phyloP scores from a whole-genome alignment of 1,140 invertebrate genomes.

The Pseudomyrmex flavicornis region DNA sequence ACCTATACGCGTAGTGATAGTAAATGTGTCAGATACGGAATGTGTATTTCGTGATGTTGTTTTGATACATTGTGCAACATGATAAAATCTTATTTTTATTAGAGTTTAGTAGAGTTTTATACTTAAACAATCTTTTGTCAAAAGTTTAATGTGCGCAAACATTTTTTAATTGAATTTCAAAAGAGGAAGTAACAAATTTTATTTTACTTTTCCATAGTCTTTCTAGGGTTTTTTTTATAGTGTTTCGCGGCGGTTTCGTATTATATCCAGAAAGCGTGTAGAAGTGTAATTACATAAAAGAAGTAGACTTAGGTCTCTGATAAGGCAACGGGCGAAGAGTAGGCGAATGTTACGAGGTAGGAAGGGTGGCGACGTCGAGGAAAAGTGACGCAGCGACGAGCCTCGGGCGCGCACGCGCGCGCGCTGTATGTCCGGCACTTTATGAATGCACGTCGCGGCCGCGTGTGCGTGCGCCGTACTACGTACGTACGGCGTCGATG shows the following conservation, averaged over 20 bases:
- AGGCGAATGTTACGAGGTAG: conserved; percentile 35
- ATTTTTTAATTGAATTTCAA: conserved; percentile 30
- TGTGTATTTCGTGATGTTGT: too few species aligned
- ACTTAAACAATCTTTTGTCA: too few species aligned
- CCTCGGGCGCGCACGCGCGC: conserved; percentile 68
- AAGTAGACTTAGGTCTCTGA: not conserved
- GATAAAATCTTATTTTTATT: too few species aligned
- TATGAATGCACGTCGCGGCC: conserved; percentile 78
- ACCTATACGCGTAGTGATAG: not conserved
- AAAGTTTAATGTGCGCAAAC: too few species aligned
- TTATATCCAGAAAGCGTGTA: not conserved
- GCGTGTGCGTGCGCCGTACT: conserved; percentile 50
- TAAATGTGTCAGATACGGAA: too few species aligned
- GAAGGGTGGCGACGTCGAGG: conserved; percentile 65
- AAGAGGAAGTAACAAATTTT: too few species aligned
- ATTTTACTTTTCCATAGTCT: too few species aligned
- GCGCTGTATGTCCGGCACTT: conserved; percentile 77
- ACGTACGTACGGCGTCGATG: conserved; percentile 60
- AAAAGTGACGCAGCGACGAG: conserved; percentile 64
- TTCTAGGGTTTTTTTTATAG: too few species aligned
- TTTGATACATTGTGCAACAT: too few species aligned
- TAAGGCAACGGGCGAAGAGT: conserved; percentile 19
- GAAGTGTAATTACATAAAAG: not conserved
- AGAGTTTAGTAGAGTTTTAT: too few species aligned
- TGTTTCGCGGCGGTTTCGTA: not conserved